Base-by-base conservation (phyloP, 2,888 invertebrate genomes). In the Epicampocera succincta region DNA sequence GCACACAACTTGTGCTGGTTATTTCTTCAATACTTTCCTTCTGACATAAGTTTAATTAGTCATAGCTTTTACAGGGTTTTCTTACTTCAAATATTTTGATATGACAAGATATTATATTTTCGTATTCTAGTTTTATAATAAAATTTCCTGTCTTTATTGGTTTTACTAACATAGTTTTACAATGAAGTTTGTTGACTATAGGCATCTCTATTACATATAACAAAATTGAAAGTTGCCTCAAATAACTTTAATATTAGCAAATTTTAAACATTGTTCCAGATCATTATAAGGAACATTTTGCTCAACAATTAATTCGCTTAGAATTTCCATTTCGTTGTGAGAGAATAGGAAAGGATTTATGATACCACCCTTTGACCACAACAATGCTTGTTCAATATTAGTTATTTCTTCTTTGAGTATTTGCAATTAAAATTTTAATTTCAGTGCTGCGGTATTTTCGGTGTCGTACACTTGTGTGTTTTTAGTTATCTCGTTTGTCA, bases 351-450 rank as follows among this genome's bases (percentile, higher is more conserved):
- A 25, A 25, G 25, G 5, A 25, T 25, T 25, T 25, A 25, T 25
- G 25, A 25, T 25, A 25, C 25, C 25, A 3, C 25, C 25, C 5
- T 25, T 25, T 13, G 13, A 40, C 40, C 9, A 40, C 2, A 33
- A n/a, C n/a, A 29, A 54, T 6, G 29, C n/a, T n/a, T 15, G 29
- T 54, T 54, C 52, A 52, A 52, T 54, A n/a, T 29, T 29, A 54
- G 29, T 8, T 52, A 54, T n/a, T 52, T 52, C 29, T 13, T 52
- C 52, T 52, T 52, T 25, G 13, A 52, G 52, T 52, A 52, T 52
- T 46, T 46, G 46, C 8, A 46, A 46, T 46, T 46, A n/a, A 15
- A 46, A 46, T 46, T 46, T 46, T 6, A 17, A 17, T 15, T 46
- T 17, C 3, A 4, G 17, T 25, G 25, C 25, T 5, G 25, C 25